These are phyloP conservation scores for Temnothorax nylanderi DNA, from an alignment of 1,140 invertebrate species.

Conservation along the genomic window DNA sequence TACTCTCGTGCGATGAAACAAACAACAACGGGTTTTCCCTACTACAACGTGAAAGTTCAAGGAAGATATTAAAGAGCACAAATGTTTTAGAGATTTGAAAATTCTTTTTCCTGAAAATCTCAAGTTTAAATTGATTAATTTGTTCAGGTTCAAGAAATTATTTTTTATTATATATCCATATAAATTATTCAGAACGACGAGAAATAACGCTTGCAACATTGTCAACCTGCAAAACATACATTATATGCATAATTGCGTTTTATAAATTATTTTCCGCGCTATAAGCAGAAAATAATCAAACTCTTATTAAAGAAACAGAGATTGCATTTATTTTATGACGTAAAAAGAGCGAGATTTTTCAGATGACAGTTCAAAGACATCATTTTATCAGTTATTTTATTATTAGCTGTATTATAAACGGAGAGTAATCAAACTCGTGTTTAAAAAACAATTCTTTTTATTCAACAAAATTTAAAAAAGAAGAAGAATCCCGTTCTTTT, in stretches of 20 bases:
- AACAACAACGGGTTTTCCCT: background rate
- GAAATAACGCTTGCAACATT: background rate
- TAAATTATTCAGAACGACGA: background rate
- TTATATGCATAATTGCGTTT: background rate
- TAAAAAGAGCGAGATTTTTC: background rate
- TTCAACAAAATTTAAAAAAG: background rate
- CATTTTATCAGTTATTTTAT: too few relatives aligned
- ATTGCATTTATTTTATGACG: background rate
- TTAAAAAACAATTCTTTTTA: background rate
- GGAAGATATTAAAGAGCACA: background rate
- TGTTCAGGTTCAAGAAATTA: background rate
- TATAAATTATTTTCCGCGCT: background rate
- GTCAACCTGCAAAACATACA: background rate
- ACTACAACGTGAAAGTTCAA: background rate
- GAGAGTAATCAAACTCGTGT: background rate
- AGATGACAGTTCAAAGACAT: background rate
- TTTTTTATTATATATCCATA: background rate
- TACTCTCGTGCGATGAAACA: background rate
- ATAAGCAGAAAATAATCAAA: background rate
- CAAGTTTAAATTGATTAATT: background rate
- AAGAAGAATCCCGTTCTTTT: background rate
- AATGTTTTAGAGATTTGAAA: background rate
- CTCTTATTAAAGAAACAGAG: background rate
- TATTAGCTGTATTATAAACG: too few relatives aligned
- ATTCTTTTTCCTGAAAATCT: background rate